phyloP scores from a whole-genome alignment of 2,113 vertebrate genomes.

The Hemicordylus capensis region DNA sequence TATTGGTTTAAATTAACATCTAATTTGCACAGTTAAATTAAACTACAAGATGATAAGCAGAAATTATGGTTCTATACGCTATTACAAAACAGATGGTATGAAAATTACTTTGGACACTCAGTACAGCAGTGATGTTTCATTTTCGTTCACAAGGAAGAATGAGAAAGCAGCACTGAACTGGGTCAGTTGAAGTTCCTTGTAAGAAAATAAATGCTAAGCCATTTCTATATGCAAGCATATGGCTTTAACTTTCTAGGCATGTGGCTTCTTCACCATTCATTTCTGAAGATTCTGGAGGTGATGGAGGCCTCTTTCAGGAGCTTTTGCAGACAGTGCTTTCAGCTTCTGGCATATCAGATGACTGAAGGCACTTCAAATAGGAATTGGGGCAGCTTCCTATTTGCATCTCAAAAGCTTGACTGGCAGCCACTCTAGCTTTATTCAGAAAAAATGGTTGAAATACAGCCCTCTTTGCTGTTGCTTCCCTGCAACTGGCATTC shows the following conservation, averaged over 20 bases:
- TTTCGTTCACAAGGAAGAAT: neutral
- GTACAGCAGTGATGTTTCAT: neutral
- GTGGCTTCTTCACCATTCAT: neutral
- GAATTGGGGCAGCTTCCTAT: too few relatives aligned
- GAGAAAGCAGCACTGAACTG: neutral
- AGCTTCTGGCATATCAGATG: too few relatives aligned
- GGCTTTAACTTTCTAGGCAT: neutral
- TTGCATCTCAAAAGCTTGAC: too few relatives aligned
- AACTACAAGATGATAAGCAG: neutral
- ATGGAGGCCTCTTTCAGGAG: too few relatives aligned
- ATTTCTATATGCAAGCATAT: neutral
- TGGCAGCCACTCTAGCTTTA: too few relatives aligned
- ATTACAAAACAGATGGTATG: constrained; percentile 22
- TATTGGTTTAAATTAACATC: neutral
- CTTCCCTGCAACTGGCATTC: too few relatives aligned
- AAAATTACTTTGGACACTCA: constrained; percentile 10
- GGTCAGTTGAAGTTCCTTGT: neutral
- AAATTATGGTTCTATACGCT: neutral
- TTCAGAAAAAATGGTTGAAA: too few relatives aligned
- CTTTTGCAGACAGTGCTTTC: too few relatives aligned
- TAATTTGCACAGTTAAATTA: neutral
- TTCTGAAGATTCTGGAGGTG: neutral
- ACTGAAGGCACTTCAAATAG: too few relatives aligned
- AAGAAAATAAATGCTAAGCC: neutral
- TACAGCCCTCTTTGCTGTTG: too few relatives aligned